Conservation (phyloP, 1,140 invertebrate genomes). For the Musca vetustissima region DNA sequence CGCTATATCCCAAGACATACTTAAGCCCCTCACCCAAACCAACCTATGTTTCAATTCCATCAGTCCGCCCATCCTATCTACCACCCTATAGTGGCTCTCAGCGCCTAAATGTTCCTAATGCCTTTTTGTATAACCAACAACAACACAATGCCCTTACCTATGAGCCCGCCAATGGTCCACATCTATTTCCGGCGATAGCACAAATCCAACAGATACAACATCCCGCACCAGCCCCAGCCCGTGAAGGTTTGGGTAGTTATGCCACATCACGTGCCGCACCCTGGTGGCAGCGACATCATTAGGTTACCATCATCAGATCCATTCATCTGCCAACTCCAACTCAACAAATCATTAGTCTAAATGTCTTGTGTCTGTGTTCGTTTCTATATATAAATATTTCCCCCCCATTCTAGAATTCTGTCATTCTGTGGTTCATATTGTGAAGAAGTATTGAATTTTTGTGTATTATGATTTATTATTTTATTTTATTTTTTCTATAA, state of each 20-base stretch:
- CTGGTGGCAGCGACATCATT: conserved; percentile 50
- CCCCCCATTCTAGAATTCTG: too few species aligned
- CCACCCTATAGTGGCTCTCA: conserved; percentile 30
- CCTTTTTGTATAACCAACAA: conserved; percentile 52
- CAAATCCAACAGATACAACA: not conserved
- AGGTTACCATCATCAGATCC: not conserved
- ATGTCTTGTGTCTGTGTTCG: not conserved
- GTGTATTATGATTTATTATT: too few species aligned
- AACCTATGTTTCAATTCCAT: conserved; percentile 6
- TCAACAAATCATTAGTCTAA: not conserved
- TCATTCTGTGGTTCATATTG: too few species aligned
- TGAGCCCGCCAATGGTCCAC: conserved; percentile 44
- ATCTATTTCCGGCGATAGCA: conserved; percentile 38
- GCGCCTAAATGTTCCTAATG: conserved; percentile 41
- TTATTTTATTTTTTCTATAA: too few species aligned
- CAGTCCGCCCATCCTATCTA: conserved; percentile 34
- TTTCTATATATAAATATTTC: too few species aligned
- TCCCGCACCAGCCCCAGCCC: not conserved
- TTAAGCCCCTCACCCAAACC: conserved; percentile 36
- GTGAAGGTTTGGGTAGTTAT: conserved; percentile 45
- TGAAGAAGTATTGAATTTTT: too few species aligned
- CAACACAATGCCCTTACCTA: conserved; percentile 50
- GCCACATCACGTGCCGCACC: conserved; percentile 42
- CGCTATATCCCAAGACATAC: conserved; percentile 37
- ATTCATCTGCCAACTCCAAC: not conserved